Evolutionary conservation across 1,140 invertebrate species (phyloP).

Genomic region (Gonatopus flavifemur): DNA sequence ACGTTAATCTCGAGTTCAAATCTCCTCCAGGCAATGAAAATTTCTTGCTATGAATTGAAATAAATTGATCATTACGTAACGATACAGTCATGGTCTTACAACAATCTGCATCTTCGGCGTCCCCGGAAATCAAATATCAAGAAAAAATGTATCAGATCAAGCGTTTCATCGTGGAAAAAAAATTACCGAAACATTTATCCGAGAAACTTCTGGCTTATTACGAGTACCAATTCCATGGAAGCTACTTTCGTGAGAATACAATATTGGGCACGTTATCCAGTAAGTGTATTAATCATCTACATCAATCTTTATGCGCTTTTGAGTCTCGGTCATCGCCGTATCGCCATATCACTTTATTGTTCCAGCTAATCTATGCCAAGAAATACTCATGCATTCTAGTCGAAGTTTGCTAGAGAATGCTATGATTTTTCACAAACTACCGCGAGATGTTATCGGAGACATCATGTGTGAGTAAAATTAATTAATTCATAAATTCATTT

Average conservation of each 20-base stretch:
- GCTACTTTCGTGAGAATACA: constrained; percentile 41
- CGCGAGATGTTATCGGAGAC: constrained; percentile 26
- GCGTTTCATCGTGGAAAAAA: constrained; percentile 37
- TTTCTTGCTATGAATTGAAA: background rate
- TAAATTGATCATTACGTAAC: background rate
- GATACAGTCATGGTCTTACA: constrained; percentile 36
- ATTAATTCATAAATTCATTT: too few relatives aligned
- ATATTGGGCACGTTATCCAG: constrained; percentile 38
- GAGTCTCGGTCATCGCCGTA: background rate
- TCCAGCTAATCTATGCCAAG: constrained; percentile 38
- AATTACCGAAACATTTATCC: constrained; percentile 27
- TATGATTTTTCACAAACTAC: constrained; percentile 31
- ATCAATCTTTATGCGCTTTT: background rate
- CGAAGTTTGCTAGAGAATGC: constrained; percentile 31
- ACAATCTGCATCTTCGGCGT: constrained; percentile 28
- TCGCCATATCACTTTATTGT: background rate
- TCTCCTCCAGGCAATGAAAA: too few relatives aligned
- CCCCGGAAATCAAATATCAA: constrained; percentile 41
- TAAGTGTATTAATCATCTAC: constrained; percentile 17
- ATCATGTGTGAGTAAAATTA: constrained; percentile 37
- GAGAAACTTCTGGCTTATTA: constrained; percentile 39
- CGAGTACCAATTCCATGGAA: constrained; percentile 39
- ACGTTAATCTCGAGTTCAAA: too few relatives aligned
- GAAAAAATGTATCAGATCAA: constrained; percentile 32
- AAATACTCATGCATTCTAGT: constrained; percentile 33